These are phyloP conservation scores for Sinosuthora webbiana DNA, from an alignment of 2,113 vertebrate genomes.

Conservation along the genomic window DNA sequence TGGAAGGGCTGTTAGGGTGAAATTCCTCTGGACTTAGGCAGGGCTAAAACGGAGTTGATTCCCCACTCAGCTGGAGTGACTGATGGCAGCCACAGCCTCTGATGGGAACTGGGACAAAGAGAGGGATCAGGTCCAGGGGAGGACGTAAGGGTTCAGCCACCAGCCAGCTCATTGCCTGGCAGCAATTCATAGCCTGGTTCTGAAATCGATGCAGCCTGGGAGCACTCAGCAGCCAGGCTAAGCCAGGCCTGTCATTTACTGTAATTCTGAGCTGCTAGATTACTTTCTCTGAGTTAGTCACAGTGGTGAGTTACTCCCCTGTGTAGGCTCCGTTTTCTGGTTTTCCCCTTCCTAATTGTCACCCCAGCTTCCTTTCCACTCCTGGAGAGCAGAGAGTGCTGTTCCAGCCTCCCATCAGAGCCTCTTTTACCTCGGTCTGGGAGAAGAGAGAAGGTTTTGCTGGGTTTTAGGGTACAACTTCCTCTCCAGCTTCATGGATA, in stretches of 20 bases:
- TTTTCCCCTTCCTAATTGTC: background rate
- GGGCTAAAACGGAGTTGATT: background rate
- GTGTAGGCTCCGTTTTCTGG: background rate
- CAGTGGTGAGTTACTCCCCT: background rate
- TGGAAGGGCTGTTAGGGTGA: background rate
- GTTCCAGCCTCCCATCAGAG: background rate
- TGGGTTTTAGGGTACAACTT: background rate
- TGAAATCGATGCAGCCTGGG: constrained; percentile 39
- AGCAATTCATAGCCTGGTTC: constrained; percentile 17
- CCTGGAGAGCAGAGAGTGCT: background rate
- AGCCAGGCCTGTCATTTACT: constrained; percentile 46
- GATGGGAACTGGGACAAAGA: background rate
- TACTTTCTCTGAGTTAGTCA: background rate
- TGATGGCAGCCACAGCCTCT: background rate
- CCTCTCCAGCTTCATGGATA: background rate
- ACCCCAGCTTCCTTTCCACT: background rate
- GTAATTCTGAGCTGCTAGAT: constrained; percentile 20
- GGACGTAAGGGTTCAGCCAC: background rate
- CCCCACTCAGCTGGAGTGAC: background rate
- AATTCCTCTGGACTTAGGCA: background rate
- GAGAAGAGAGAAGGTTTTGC: background rate
- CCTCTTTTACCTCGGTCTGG: background rate
- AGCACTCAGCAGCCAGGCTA: constrained; percentile 14
- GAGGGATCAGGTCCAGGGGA: background rate
- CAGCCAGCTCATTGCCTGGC: constrained; percentile 19